Percentiles rank a stretch among this genome's conserved stretches.
These are phyloP conservation scores for Trichopoda pennipes DNA, from an alignment of 2,888 invertebrate genomes.

Conservation along the genomic window DNA sequence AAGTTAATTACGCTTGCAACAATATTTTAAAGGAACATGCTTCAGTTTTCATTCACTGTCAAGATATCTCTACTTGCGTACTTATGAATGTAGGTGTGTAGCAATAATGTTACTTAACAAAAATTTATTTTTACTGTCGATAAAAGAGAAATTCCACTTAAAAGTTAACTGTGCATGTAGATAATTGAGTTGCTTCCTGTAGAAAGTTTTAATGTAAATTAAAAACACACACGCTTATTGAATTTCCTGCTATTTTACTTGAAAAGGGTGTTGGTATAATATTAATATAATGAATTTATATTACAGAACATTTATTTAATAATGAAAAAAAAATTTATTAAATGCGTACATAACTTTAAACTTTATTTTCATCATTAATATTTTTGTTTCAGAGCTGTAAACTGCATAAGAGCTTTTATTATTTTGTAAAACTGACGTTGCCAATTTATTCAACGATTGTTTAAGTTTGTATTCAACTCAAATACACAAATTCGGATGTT, in stretches of 20 bases:
- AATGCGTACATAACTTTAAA: too few species aligned
- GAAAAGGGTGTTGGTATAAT: too few species aligned
- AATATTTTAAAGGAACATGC: background rate
- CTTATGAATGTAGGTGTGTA: background rate
- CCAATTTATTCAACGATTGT: too few species aligned
- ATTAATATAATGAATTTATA: too few species aligned
- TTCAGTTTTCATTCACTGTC: background rate
- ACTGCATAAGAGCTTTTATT: too few species aligned
- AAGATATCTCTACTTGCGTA: background rate
- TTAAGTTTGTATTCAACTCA: too few species aligned
- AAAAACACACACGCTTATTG: background rate
- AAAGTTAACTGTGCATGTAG: background rate
- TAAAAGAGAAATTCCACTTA: background rate
- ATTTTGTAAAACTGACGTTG: too few species aligned
- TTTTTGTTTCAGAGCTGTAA: too few species aligned
- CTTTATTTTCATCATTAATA: too few species aligned
- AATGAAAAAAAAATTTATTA: background rate
- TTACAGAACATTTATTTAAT: background rate
- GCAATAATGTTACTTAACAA: background rate
- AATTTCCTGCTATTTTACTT: background rate
- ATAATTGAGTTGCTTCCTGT: background rate
- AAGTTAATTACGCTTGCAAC: conserved; percentile 7
- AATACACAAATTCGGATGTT: too few species aligned
- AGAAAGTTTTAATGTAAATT: background rate
- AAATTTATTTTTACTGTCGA: background rate